Base-by-base conservation (phyloP, 2,888 invertebrate genomes). In the Chrysolina haemoptera region DNA sequence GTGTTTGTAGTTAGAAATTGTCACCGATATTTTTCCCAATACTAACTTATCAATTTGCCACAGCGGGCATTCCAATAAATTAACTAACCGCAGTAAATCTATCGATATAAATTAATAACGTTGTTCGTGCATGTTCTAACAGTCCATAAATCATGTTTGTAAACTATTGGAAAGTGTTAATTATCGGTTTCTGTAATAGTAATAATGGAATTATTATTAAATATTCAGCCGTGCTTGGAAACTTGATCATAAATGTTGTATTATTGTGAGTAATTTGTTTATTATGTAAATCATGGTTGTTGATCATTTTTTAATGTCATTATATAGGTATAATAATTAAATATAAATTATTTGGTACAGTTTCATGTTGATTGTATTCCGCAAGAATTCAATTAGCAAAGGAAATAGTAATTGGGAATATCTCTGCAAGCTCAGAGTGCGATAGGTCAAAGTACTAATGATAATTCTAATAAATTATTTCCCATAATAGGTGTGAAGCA, bases 111-210 rank as follows among this genome's bases (percentile, higher is more conserved):
- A 74, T 75, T 72, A 75, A 74, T 77, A 73, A 75, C 53, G 53
- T 67, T 22, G 68, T 72, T 68, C 62, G 75, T 75, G 75, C 62
- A n/a, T 67, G 65, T 75, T 74, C 68, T 50, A 73, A 72, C 71
- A 63, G 70, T 27, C 75, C 16, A 78, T 78, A 78, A 78, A 78
- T 78, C 78, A 78, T 62, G 68, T 62, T 59, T 59, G 62, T 70
- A 71, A 77, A 77, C 73, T 76, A 78, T 78, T 76, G 78, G 76
- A 76, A 78, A 76, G 76, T 71, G 78, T 73, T 77, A 76, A 78
- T 78, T 74, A 78, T 76, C 65, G 69, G 76, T 73, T 74, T 73
- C 76, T 70, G 71, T 64, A 69, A 70, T 76, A 70, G 66, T 76
- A 70, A 72, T 74, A 67, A 72, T 76, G 71, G 68, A 68, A 62